Percentiles rank a stretch among this genome's conserved stretches.
Evolutionary conservation across 2,888 invertebrate genomes (phyloP).

Genomic region (Lasioglossum malachurum): DNA sequence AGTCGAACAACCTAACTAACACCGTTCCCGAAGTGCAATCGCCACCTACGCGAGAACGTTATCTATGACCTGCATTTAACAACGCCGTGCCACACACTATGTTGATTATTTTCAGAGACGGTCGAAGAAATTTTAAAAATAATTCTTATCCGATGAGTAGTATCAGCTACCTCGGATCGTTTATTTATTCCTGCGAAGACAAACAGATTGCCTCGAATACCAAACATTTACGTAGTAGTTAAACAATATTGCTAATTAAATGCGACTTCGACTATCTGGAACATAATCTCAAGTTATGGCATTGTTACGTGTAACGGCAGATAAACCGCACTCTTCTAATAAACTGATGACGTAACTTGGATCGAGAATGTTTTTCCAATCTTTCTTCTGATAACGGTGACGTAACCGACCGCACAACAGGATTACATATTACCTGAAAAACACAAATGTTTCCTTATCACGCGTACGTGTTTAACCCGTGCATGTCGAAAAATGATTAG

Average conservation of each 20-base stretch:
- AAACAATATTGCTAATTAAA: neutral
- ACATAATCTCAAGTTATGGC: neutral
- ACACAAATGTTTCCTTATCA: neutral
- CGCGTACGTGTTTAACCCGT: neutral
- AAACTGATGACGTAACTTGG: neutral
- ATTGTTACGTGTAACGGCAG: neutral
- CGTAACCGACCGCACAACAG: neutral
- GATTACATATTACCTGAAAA: neutral
- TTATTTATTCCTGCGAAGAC: neutral
- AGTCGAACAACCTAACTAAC: neutral
- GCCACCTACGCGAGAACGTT: neutral
- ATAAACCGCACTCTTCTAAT: neutral
- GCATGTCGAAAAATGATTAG: neutral
- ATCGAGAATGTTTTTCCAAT: neutral
- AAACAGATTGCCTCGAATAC: neutral
- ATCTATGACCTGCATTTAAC: neutral
- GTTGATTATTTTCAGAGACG: neutral
- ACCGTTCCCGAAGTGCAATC: neutral
- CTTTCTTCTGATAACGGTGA: neutral
- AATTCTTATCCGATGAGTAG: neutral
- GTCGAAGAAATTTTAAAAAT: neutral
- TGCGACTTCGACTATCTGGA: neutral
- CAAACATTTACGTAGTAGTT: neutral
- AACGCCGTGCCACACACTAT: neutral
- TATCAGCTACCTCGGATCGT: neutral